A percentile compares a stretch with the other conserved stretches of the same genome.
These are phyloP conservation scores for Neogobius melanostomus DNA, from an alignment of 2,113 vertebrate genomes.

Conservation along the genomic window DNA sequence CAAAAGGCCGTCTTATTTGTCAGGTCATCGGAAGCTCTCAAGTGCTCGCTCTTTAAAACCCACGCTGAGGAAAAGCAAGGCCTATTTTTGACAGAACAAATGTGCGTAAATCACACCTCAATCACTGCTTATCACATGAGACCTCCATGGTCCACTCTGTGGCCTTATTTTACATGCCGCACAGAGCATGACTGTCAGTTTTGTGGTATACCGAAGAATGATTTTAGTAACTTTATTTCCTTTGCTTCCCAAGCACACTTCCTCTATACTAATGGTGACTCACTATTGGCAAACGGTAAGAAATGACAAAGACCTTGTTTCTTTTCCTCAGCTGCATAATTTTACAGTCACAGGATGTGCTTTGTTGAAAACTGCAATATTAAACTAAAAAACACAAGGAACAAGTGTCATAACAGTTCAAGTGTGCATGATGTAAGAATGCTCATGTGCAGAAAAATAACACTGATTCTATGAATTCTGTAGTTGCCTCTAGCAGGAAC, in stretches of 20 bases:
- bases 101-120: slow-evolving; percentile 67
- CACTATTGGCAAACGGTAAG: slow-evolving; percentile 29
- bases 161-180: slow-evolving; percentile 53
- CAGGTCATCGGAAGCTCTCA: slow-evolving; percentile 38
- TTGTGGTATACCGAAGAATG: slow-evolving; percentile 32
- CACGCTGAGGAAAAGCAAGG: slow-evolving; percentile 60
- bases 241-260: slow-evolving; percentile 46
- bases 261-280: slow-evolving; percentile 49
- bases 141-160: slow-evolving; percentile 42
- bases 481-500: slow-evolving; percentile 51
- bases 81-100: slow-evolving; percentile 65
- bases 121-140: slow-evolving; percentile 55
- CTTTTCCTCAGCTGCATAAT: not conserved
- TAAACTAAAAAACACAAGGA: slow-evolving; percentile 5
- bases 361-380: not conserved
- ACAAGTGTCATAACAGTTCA: slow-evolving; percentile 22
- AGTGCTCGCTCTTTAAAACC: slow-evolving; percentile 48
- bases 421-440: slow-evolving; percentile 30
- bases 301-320: not conserved
- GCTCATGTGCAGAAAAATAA: slow-evolving; percentile 30
- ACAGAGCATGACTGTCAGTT: slow-evolving; percentile 47
- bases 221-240: slow-evolving; percentile 43
- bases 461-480: slow-evolving; percentile 38
- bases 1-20: slow-evolving; percentile 39
- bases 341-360: slow-evolving; percentile 8